Base-by-base conservation (phyloP, 1,140 invertebrate genomes). In the Bilobella aurantiaca region DNA sequence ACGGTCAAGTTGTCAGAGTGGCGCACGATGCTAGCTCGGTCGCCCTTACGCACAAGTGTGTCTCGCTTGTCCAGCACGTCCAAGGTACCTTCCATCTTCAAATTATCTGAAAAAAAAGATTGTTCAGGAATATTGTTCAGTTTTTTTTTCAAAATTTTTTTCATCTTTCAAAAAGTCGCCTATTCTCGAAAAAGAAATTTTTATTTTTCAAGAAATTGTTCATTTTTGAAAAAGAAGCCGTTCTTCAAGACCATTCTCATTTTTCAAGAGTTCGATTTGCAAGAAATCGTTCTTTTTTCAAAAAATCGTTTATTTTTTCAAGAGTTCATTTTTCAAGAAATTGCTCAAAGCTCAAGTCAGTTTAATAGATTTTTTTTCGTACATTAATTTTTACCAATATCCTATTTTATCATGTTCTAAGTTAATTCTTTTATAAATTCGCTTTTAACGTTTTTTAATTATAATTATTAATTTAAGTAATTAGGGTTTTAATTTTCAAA, bases 1-100 rank as follows among this genome's bases (percentile, higher is more conserved):
- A 70, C 63, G 37, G 30, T 78, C 3, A 85, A 68, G 73, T 85
- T 85, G 69, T 85, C 84, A 29, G 78, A 75, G 59, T 79, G 81
- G 62, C 75, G 77, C 2, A 80, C 77, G 0, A 77, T 74, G 0
- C 70, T 76, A 42, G 79, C 75, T 46, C 77, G 72, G 46, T 81
- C 80, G 1, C 75, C 75, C 31, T n/a, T 63, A 27, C 32, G 67
- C 49, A 16, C 23, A 23, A 53, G 14, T n/a, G 37, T 42, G 8
- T 42, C n/a, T 72, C 58, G 61, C 23, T 68, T 72, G n/a, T 72
- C 58, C n/a, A 61, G 21, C 1, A 63, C 58, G 31, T 67, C 65
- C 28, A 69, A 12, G 23, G 63, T 18, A 2, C 68, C 64, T 62
- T 66, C 64, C 37, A 58, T 32, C 25, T 49, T 49, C 18, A 66